Base-by-base conservation (phyloP, 2,797 vertebrate genomes). In the Hippoglossus hippoglossus region DNA sequence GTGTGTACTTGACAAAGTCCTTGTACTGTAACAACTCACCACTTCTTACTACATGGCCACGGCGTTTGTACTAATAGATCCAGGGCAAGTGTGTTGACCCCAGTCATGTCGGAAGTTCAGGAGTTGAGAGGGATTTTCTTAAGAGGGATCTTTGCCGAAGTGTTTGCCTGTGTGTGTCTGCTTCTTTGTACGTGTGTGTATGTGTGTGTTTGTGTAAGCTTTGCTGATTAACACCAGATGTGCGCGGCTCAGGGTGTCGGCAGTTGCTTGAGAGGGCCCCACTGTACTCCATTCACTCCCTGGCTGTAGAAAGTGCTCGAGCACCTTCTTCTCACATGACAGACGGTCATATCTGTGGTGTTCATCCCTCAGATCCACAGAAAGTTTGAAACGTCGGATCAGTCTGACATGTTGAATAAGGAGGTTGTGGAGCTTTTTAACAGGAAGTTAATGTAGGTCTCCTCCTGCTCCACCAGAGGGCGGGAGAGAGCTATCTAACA, bases 91-190 rank as follows among this genome's bases (percentile, higher is more conserved):
- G 90, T 80, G 85, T 86, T 94, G 93, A 93, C 91, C 87, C 85
- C 79, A 84, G 92, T 94, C 89, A 89, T 94, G 92, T 94, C 93
- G 92, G 93, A 95, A 94, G 94, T 95, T 95, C 93, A 95, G 89
- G 77, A 94, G 94, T 94, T 95, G 93, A 94, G 91, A 90, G 73
- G 89, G 88, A 88, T 89, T 91, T 93, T 93, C 80, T 89, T 79
- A 67, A 74, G 85, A 77, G 36, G 74, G 86, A 70, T 86, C 80
- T 89, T 86, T 85, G 84, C 79, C 75, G 63, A 80, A 83, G 90
- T 89, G 89, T 91, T 82, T 85, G 84, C 71, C 80, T 83, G 71
- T 80, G 80, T 87, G 82, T 82, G 80, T 87, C 67, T 87, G 60
- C 83, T 49, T 83, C 67, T 86, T 71, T 84, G 73, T 75, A 51